Base-by-base conservation (phyloP, 2,113 vertebrate species). In the Myrmecophaga tridactyla region DNA sequence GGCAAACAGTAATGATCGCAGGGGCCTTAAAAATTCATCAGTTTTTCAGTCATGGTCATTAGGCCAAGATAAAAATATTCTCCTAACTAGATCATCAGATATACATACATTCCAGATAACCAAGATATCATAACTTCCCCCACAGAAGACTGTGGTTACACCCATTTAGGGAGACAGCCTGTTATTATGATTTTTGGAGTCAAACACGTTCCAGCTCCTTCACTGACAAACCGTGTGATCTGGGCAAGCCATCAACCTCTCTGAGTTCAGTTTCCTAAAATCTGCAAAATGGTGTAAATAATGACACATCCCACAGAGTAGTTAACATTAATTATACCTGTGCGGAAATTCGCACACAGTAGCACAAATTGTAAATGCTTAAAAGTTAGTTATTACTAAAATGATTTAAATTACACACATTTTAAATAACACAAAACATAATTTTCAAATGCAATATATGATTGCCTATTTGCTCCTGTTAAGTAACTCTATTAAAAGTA, bases 401-500 rank as follows among this genome's bases (percentile, higher is more conserved):
- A 65, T 86, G n/a, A 72, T 67, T 72, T 56, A 86, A 63, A 77
- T 70, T 39, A 67, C 17, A 69, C 41, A n/a, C 48, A 60, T 23
- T 78, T 91, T 87, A 60, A 69, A 76, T 51, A 51, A 80, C 20
- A 67, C n/a, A 75, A 63, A 93, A 67, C 69, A 75, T 27, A n/a
- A n/a, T 2, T 92, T 95, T 73, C 31, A 14, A 63, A 31, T 39
- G 2, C 29, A 80, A 18, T 76, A 65, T 83, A 6, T 43, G 72
- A 90, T 25, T 89, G 36, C 51, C 69, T 82, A 9, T 65, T 81
- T 53, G 41, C 67, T 56, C 85, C 58, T 65, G 29, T 76, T 41
- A 87, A 36, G 34, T 53, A 90, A 76, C 65, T 91, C 43, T 53
- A 34, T 43, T 89, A 60, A 83, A 96, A 96, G 15, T 51, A 86